These are phyloP conservation scores for Galbula dea DNA, from an alignment of 2,113 vertebrate genomes.

Conservation along the genomic window DNA sequence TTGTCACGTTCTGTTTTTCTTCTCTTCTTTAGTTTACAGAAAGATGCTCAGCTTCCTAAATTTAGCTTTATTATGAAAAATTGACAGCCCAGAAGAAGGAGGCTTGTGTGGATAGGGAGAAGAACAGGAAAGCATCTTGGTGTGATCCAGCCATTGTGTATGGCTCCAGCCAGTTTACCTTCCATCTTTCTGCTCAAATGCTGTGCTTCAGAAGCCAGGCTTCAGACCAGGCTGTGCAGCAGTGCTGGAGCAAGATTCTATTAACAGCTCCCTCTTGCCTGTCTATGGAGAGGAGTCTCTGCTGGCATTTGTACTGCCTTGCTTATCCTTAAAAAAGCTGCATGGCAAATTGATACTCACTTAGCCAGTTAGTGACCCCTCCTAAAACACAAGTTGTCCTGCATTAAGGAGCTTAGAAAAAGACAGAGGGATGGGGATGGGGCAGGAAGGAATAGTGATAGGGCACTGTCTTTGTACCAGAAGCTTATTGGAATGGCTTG, in stretches of 20 bases:
- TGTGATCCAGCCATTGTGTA: not conserved
- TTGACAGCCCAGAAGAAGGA: conserved; percentile 19
- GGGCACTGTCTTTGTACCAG: not conserved
- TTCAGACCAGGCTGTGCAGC: not conserved
- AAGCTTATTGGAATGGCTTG: not conserved
- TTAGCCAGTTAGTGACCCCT: not conserved
- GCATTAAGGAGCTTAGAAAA: not conserved
- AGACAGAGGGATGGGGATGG: not conserved
- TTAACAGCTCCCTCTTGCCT: not conserved
- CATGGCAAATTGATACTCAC: not conserved
- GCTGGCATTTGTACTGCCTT: not conserved
- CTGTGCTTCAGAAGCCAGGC: not conserved
- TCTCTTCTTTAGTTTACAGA: conserved; percentile 5
- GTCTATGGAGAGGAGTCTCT: not conserved
- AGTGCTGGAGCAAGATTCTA: not conserved
- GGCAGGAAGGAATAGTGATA: not conserved
- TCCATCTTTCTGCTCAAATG: not conserved
- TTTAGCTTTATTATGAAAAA: conserved; percentile 48
- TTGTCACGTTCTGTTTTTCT: conserved; percentile 44
- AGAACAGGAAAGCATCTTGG: not conserved
- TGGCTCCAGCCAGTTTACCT: not conserved
- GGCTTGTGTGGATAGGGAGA: not conserved
- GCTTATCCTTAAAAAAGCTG: not conserved
- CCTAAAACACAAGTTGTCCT: not conserved
- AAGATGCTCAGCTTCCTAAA: conserved; percentile 35